These are phyloP conservation scores for Cacoxenus indagator DNA, from an alignment of 2,888 invertebrate genomes.

Conservation along the genomic window DNA sequence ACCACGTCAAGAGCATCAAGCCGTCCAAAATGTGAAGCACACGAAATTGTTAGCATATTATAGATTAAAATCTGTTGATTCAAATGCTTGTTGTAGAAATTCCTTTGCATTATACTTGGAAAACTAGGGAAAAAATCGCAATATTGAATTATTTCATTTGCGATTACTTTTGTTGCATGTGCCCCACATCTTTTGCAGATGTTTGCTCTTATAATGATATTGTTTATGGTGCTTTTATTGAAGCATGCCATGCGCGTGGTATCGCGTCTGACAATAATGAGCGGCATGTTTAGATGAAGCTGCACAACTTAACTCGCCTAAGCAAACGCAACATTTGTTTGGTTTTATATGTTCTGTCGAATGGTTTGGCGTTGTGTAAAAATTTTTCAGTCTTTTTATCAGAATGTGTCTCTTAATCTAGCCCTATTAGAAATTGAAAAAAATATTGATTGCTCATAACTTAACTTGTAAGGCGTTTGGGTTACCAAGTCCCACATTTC, in stretches of 20 bases:
- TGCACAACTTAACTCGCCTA: background rate
- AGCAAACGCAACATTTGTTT: background rate
- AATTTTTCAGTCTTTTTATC: background rate
- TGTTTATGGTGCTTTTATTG: conserved; percentile 2
- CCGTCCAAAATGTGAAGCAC: conserved; percentile 21
- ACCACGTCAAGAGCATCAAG: conserved; percentile 27
- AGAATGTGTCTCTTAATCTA: background rate
- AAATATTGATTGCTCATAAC: no score
- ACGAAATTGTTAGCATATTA: conserved; percentile 29
- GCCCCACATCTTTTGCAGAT: background rate
- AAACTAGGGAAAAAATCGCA: background rate
- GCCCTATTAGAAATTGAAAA: no score
- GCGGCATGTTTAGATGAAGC: conserved; percentile 18
- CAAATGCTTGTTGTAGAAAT: conserved; percentile 26
- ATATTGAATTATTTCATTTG: conserved; percentile 10
- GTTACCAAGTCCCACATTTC: background rate
- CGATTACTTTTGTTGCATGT: conserved; percentile 1
- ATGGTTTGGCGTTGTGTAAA: background rate
- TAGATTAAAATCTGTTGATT: conserved; percentile 26
- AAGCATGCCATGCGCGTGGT: conserved; percentile 17
- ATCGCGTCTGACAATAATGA: conserved; percentile 8
- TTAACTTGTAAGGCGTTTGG: no score
- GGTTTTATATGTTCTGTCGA: background rate
- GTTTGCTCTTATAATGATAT: conserved; percentile 9
- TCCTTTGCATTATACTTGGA: conserved; percentile 14